Base-by-base conservation (phyloP, 1,140 invertebrate genomes). In the Ceratitis capitata region DNA sequence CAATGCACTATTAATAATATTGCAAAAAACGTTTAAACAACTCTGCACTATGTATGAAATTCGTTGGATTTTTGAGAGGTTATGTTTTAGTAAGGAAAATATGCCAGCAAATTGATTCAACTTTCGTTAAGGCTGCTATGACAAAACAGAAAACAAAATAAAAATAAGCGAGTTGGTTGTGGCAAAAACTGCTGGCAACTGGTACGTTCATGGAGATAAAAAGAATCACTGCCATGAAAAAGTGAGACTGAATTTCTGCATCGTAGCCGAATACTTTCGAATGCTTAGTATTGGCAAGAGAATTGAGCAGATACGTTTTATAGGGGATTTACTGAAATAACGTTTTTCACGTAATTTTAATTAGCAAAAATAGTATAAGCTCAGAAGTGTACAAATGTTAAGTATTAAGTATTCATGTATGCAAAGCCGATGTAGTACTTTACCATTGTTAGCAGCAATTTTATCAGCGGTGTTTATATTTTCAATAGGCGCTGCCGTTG, bases 401-500 rank as follows among this genome's bases (percentile, higher is more conserved):
- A 56, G 23, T 56, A 23, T 23, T 19, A n/a, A 23, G 23, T 47
- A 47, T 12, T 6, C 23, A 56, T 56, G n/a, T 56, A 56, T 58
- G 2, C 7, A 29, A n/a, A 42, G 51, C 49, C 29, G 51, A 84
- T 84, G 61, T 45, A 35, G 29, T 83, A 53, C 49, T 42, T 91
- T 90, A 91, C 90, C 89, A 91, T 90, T 91, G 88, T 90, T 91
- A 32, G 85, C 86, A 87, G 90, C 88, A 82, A 87, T 85, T 89
- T 90, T 90, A 49, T 90, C 89, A 86, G 82, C 82, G 39, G 85
- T 86, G 87, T 87, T 89, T 64, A 89, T 87, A 82, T 87, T 88
- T 82, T 91, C 90, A 47, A 92, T 83, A 74, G 91, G 89, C 45
- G 87, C 86, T 78, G 87, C 87, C 47, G 87, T 86, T 26, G 51